phyloP scores from a whole-genome alignment of 30 jellyfish, hydroid and myxozoan genomes.

The Cassiopea xamachana region DNA sequence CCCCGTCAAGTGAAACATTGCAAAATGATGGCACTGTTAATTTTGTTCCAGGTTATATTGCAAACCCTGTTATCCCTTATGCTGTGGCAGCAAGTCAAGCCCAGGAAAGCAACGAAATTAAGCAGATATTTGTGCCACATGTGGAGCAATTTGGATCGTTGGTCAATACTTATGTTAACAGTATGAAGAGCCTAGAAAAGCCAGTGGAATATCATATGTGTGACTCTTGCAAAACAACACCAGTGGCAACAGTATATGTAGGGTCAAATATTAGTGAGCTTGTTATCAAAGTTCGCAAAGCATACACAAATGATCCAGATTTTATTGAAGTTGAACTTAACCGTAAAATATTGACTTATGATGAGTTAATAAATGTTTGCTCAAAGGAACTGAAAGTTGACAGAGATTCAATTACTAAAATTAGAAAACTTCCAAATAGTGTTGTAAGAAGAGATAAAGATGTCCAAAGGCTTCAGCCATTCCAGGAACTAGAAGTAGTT shows the following conservation, averaged over 20 bases:
- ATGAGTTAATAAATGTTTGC: conserved; percentile 71
- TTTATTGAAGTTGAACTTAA: conserved; percentile 85
- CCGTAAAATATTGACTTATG: conserved; percentile 64
- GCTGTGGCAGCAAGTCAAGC: conserved; percentile 34
- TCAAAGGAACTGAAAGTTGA: conserved; percentile 69
- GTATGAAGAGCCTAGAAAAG: conserved; percentile 42
- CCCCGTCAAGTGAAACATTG: conserved; percentile 20
- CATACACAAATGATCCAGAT: conserved; percentile 66
- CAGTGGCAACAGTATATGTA: conserved; percentile 57
- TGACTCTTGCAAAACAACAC: conserved; percentile 75
- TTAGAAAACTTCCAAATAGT: conserved; percentile 90
- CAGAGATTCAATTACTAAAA: conserved; percentile 46
- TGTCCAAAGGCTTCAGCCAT: conserved; percentile 75
- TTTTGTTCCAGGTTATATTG: conserved; percentile 72
- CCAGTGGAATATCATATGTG: conserved; percentile 45
- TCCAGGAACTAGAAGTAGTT: conserved; percentile 84
- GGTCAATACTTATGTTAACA: conserved; percentile 56
- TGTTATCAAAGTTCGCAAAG: conserved; percentile 76
- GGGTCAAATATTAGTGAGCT: conserved; percentile 70
- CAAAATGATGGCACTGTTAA: conserved; percentile 30
- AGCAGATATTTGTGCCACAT: conserved; percentile 68
- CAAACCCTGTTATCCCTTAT: conserved; percentile 81
- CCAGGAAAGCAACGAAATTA: conserved; percentile 34
- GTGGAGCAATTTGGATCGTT: conserved; percentile 71
- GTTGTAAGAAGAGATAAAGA: conserved; percentile 85